phyloP scores from a whole-genome alignment of 2,888 invertebrate genomes.

The Blastobasis adustella region DNA sequence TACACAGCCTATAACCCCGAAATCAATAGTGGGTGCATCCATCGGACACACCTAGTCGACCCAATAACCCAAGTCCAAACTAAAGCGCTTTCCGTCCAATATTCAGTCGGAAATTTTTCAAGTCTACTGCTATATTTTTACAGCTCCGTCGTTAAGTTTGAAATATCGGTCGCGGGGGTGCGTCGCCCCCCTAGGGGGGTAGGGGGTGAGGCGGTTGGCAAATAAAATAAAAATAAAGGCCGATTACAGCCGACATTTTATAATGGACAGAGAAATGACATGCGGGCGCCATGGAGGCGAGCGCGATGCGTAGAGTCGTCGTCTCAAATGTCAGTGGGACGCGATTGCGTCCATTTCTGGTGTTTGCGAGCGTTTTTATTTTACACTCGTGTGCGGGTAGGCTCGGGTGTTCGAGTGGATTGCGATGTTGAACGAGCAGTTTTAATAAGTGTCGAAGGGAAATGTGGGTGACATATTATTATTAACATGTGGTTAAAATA shows the following conservation, averaged over 20 bases:
- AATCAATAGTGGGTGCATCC: no score
- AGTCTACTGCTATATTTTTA: conserved; percentile 67
- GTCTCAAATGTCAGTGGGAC: conserved; percentile 27
- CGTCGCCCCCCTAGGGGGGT: conserved; percentile 17
- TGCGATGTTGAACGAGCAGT: no score
- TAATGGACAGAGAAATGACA: conserved; percentile 70
- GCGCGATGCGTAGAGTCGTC: conserved; percentile 20
- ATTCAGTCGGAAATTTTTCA: conserved; percentile 55
- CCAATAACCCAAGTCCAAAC: conserved; percentile 14
- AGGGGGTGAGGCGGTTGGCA: conserved; percentile 42
- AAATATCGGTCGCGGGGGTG: conserved; percentile 52
- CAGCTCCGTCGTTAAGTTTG: conserved; percentile 58
- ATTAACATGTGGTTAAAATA: no score
- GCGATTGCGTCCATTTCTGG: background rate
- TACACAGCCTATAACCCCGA: no score
- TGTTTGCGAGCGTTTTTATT: no score
- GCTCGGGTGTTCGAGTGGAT: no score
- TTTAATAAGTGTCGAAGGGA: no score
- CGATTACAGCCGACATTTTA: conserved; percentile 72
- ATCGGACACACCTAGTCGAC: no score
- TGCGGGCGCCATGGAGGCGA: conserved; percentile 57
- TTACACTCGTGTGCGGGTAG: no score
- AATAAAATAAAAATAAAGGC: conserved; percentile 73
- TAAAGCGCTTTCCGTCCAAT: conserved; percentile 36
- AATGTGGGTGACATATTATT: no score